Base-by-base conservation (phyloP, 1,140 invertebrate species). In the Caenorhabditis brenneri region DNA sequence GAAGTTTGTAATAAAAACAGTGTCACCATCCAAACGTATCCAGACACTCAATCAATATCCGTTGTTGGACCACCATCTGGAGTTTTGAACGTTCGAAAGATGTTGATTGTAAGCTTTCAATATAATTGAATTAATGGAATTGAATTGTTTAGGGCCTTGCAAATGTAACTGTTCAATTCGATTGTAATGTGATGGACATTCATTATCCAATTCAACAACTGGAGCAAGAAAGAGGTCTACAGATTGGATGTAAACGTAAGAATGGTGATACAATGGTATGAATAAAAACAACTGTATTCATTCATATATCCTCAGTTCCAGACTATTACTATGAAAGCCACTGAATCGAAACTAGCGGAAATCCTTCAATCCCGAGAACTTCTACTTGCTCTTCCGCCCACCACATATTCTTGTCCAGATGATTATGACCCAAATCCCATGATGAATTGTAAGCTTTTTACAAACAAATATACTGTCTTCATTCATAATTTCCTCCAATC, bases 11-110 rank as follows among this genome's bases (percentile, higher is more conserved):
- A 74, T 24, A 74, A 74, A 24, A 74, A 74, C 36, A 74, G 46
- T 42, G 65, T 74, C 5, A 74, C 65, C 0, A 74, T 74, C 10
- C 33, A 74, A 74, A 74, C 65, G 46, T 42, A 42, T 10, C 65
- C 65, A 2, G 65, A 74, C 22, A 42, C 65, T 1, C 65, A 74
- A 9, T 42, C 65, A 46, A 74, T 74, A 12, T 74, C 81, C 2
- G 22, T 48, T 22, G 46, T 83, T 69, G 81, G 81, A 31, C 60
- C 81, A 24, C 55, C 60, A 19, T 29, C 55, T 1, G 81, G 81
- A 81, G 84, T 85, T 24, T 24, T 85, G 7, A 60, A 55, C 9
- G 84, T 79, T 39, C 24, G 84, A 42, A 81, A 69, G 53, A 31
- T 85, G 15, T 24, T 85, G 7, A 74, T 85, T 74, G 84, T 85